These are phyloP conservation scores for Gopherus flavomarginatus DNA, from an alignment of 2,113 vertebrate genomes.

Conservation along the genomic window DNA sequence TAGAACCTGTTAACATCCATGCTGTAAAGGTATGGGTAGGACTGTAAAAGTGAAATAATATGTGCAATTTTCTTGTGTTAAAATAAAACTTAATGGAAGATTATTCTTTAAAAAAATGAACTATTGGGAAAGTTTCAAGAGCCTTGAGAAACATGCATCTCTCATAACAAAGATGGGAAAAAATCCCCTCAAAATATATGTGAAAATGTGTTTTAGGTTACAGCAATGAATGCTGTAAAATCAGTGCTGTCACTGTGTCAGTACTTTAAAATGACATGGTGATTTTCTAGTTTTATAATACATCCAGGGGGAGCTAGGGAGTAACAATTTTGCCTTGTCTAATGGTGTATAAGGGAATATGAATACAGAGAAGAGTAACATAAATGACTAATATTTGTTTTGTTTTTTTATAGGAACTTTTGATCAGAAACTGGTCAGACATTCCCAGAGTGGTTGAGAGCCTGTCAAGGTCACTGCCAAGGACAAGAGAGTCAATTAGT, in stretches of 20 bases:
- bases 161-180: background rate
- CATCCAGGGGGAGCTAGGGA: slow-evolving; percentile 84
- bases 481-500: slow-evolving; percentile 92
- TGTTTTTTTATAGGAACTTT: slow-evolving; percentile 72
- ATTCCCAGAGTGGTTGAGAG: slow-evolving; percentile 71
- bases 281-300: slow-evolving; percentile 67
- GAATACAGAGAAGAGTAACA: slow-evolving; percentile 58
- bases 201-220: slow-evolving; percentile 2
- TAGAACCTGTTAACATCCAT: slow-evolving; percentile 42
- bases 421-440: slow-evolving; percentile 74
- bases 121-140: background rate
- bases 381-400: slow-evolving; percentile 62
- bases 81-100: background rate
- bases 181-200: slow-evolving; percentile 19
- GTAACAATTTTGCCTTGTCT: slow-evolving; percentile 64
- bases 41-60: slow-evolving; percentile 39
- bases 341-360: slow-evolving; percentile 51
- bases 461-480: slow-evolving; percentile 90
- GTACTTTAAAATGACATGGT: slow-evolving; percentile 59
- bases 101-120: background rate
- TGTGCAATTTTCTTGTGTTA: background rate
- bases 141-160: background rate
- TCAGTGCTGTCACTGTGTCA: slow-evolving; percentile 66
- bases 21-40: background rate
- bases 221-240: slow-evolving; percentile 59